Evolutionary conservation across 2,888 invertebrate species (phyloP).

Genomic region (Drosophila yooni): DNA sequence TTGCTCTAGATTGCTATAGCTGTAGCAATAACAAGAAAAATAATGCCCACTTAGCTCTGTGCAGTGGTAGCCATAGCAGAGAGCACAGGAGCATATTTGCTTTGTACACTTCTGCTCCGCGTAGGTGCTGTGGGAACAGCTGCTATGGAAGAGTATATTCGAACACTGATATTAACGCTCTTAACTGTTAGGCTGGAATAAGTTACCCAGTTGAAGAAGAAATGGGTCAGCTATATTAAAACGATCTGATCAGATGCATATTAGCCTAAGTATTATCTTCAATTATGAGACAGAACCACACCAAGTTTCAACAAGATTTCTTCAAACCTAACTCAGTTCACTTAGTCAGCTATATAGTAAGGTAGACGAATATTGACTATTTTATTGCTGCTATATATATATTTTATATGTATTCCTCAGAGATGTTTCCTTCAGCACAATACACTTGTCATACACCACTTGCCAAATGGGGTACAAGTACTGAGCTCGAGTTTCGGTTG

Average conservation of each 20-base stretch:
- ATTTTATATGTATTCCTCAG: background rate
- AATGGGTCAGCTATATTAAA: no score
- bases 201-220: background rate
- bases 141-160: background rate
- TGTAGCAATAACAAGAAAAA: background rate
- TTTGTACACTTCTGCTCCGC: background rate
- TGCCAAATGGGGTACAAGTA: constrained; percentile 25
- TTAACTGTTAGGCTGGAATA: background rate
- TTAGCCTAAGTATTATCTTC: no score
- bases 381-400: background rate
- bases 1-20: background rate
- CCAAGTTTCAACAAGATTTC: no score
- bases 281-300: no score
- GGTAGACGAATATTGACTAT: background rate
- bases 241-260: no score
- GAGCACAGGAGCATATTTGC: background rate
- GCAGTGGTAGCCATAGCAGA: background rate
- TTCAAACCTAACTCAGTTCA: no score
- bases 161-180: background rate
- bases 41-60: background rate
- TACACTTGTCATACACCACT: background rate
- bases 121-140: background rate
- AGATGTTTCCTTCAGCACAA: constrained; percentile 20
- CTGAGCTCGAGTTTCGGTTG: constrained; percentile 49
- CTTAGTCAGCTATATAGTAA: no score